Evolutionary conservation across 2,888 invertebrate species (phyloP).

Genomic region (Pseudanteris insignis): DNA sequence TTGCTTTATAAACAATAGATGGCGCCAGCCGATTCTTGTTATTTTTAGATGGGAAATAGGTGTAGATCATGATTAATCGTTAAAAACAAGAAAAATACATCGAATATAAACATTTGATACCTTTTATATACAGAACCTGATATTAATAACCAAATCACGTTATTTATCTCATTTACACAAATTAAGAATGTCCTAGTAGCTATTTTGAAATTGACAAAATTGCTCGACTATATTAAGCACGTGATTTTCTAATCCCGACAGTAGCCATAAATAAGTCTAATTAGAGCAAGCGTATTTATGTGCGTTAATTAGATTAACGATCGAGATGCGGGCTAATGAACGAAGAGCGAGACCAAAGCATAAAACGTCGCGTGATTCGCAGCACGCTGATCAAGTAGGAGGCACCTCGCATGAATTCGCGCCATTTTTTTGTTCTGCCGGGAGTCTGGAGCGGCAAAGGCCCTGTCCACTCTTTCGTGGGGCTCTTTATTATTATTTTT

Average conservation of each 20-base stretch:
- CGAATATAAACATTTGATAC: too few relatives aligned
- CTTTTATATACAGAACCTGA: not conserved
- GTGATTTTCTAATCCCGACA: conserved; percentile 19
- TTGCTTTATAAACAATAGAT: too few relatives aligned
- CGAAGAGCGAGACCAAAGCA: conserved; percentile 5
- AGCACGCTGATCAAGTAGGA: conserved; percentile 34
- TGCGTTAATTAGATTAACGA: conserved; percentile 45
- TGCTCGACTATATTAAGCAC: too few relatives aligned
- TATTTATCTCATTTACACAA: not conserved
- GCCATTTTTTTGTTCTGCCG: conserved; percentile 37
- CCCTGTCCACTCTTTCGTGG: conserved; percentile 29
- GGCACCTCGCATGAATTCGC: conserved; percentile 42
- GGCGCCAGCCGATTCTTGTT: too few relatives aligned
- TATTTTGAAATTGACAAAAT: too few relatives aligned
- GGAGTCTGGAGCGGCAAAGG: conserved; percentile 19
- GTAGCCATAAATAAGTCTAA: conserved; percentile 33
- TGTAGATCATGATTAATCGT: too few relatives aligned
- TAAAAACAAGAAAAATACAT: too few relatives aligned
- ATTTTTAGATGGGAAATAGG: too few relatives aligned
- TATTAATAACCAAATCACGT: too few relatives aligned
- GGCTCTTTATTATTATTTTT: conserved; percentile 44
- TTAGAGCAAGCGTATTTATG: conserved; percentile 37
- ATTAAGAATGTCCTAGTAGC: too few relatives aligned
- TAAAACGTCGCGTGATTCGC: conserved; percentile 39
- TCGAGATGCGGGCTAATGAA: conserved; percentile 37